phyloP scores from a whole-genome alignment of 2,888 invertebrate genomes.

The Orthosia incerta region DNA sequence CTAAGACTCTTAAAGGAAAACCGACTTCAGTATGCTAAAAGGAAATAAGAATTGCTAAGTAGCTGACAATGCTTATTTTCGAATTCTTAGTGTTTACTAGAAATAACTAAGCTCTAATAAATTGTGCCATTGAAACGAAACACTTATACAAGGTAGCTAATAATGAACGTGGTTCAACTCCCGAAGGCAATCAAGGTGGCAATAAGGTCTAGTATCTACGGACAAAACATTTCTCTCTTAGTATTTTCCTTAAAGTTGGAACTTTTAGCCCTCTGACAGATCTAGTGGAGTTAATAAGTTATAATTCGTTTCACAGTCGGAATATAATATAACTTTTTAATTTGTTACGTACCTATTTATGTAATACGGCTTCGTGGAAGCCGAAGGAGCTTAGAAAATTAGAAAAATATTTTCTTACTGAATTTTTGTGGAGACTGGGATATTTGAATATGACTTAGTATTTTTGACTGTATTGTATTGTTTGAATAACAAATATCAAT shows the following conservation, averaged over 20 bases:
- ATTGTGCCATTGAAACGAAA: conserved; percentile 10
- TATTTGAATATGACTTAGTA: neutral
- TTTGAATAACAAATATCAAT: too few relatives aligned
- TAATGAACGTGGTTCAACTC: conserved; percentile 14
- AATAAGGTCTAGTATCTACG: neutral
- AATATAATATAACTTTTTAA: conserved; percentile 40
- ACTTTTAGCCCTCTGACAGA: conserved; percentile 6
- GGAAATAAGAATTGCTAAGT: conserved; percentile 31
- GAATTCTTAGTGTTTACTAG: neutral
- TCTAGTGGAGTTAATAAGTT: conserved; percentile 31
- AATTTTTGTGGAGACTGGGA: neutral
- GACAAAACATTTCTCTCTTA: conserved; percentile 1
- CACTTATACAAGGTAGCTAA: neutral
- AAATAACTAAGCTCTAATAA: conserved; percentile 15
- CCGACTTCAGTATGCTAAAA: conserved; percentile 5
- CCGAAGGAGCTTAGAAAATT: neutral
- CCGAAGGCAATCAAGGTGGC: conserved; percentile 24
- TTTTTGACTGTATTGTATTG: too few relatives aligned
- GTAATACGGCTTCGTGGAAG: neutral
- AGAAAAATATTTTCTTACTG: neutral
- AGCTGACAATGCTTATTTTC: conserved; percentile 10
- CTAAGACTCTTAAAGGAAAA: neutral
- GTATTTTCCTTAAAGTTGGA: conserved; percentile 22
- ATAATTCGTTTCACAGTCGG: conserved; percentile 33
- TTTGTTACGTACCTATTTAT: conserved; percentile 25